Conservation (phyloP, 2,113 vertebrate genomes). For the Circaetus cinerascens region DNA sequence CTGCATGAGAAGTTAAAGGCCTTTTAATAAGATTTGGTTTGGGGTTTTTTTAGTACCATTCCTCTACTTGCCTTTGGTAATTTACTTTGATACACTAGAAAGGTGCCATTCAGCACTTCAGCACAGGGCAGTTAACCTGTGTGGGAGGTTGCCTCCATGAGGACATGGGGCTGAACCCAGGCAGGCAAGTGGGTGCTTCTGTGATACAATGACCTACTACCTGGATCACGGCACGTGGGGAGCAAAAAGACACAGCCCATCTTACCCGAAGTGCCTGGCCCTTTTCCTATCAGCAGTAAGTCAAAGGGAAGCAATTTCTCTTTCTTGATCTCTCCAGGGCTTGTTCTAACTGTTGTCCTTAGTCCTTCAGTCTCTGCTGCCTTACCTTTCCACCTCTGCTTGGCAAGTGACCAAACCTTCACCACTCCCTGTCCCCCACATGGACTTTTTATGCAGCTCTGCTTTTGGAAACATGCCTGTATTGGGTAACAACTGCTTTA, state of each 20-base stretch:
- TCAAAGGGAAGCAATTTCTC: background rate
- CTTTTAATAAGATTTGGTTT: background rate
- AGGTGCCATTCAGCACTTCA: background rate
- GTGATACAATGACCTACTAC: background rate
- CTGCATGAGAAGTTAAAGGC: background rate
- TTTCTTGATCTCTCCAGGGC: background rate
- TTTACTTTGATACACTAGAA: background rate
- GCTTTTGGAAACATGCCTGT: background rate
- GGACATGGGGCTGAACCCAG: background rate
- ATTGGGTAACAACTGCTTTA: background rate
- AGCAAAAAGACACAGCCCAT: background rate
- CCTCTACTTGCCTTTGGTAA: background rate
- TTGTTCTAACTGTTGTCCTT: background rate
- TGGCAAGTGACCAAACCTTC: background rate
- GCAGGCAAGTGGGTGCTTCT: background rate
- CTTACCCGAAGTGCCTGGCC: background rate
- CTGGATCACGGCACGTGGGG: fast-evolving
- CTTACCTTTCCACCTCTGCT: background rate
- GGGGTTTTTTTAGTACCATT: background rate
- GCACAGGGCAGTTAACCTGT: background rate
- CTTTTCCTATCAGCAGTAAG: background rate
- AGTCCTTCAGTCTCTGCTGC: background rate
- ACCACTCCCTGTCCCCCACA: background rate
- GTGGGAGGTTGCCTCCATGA: background rate
- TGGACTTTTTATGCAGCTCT: background rate